Base-by-base conservation (phyloP, 2,888 invertebrate species). In the Morinoia aosen region DNA sequence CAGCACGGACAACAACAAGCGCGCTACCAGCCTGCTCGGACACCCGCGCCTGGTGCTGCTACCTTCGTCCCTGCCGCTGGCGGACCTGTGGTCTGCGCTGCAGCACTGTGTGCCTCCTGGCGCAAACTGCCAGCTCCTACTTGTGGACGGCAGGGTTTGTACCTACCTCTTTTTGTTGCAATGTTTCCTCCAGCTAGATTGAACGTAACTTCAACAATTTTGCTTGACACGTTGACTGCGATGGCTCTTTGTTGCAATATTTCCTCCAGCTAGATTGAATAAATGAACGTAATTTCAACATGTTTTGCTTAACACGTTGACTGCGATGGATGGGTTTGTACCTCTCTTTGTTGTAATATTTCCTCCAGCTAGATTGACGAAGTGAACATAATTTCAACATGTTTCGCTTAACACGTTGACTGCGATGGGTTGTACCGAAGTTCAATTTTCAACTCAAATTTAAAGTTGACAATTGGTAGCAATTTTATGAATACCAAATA, bases 21-120 rank as follows among this genome's bases (percentile, higher is more conserved):
- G 96, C 48, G 95, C 95, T 39, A 96, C 96, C 95, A 95, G 96
- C 48, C 95, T 96, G 14, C 97, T 98, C 97, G 98, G 98, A 39
- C 97, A 98, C 97, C 98, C 98, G 0, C 97, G 97, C 96, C 97
- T 98, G 94, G 97, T 98, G 76, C 97, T 97, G 97, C 97, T 98
- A 95, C 98, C 98, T 39, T 98, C 97, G 96, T 97, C 97, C 95
- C 97, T 98, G 95, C 97, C 97, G 94, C 97, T 98, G 97, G 97
- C 97, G 33, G 97, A 97, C 95, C 97, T 98, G 0, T 97, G 97
- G 95, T 97, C 97, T 91, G 97, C 98, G 56, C 97, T 97, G 93
- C 97, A 98, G 0, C 93, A 94, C 33, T 94, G 57, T 56, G 64
- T 95, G 11, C 88, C 94, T 39, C 97, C 97, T 96, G 97, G 97